A percentile compares a stretch with the other conserved stretches of the same genome.
phyloP scores from a whole-genome alignment of 2,797 vertebrate genomes.

The Phrynocephalus forsythii region DNA sequence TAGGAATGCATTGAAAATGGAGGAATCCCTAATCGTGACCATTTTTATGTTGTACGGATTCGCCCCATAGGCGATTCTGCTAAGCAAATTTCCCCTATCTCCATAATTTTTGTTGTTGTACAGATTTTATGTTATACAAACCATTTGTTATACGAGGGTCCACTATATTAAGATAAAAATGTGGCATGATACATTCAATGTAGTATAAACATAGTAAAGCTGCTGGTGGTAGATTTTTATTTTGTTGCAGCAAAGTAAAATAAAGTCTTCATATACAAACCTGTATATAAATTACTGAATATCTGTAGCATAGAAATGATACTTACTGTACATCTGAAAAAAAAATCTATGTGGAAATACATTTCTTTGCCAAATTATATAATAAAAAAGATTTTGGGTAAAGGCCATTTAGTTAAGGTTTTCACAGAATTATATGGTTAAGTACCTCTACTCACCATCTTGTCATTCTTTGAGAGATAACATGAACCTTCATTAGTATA shows the following conservation, averaged over 20 bases:
- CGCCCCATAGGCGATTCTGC: no score
- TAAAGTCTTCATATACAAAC: constrained; percentile 63
- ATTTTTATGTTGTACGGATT: no score
- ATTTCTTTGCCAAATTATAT: constrained; percentile 77
- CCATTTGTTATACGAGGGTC: no score
- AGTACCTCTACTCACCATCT: constrained; percentile 82
- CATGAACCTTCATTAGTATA: constrained; percentile 88
- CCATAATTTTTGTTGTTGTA: no score
- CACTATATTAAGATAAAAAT: constrained; percentile 33
- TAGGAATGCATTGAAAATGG: no score
- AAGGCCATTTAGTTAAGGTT: constrained; percentile 83
- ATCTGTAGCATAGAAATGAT: constrained; percentile 66
- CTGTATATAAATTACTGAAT: constrained; percentile 64
- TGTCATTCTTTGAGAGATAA: constrained; percentile 86
- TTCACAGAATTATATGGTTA: constrained; percentile 81
- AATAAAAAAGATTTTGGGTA: constrained; percentile 81
- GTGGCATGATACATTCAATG: constrained; percentile 42
- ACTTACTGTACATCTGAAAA: constrained; percentile 66
- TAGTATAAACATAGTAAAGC: constrained; percentile 58
- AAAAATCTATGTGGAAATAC: constrained; percentile 68
- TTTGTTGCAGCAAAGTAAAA: constrained; percentile 71
- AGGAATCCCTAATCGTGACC: no score
- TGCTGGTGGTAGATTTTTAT: constrained; percentile 67
- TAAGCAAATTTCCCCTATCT: no score
- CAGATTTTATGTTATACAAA: no score